Base-by-base conservation (phyloP, 2,797 vertebrate genomes). In the Poecilia velifera region DNA sequence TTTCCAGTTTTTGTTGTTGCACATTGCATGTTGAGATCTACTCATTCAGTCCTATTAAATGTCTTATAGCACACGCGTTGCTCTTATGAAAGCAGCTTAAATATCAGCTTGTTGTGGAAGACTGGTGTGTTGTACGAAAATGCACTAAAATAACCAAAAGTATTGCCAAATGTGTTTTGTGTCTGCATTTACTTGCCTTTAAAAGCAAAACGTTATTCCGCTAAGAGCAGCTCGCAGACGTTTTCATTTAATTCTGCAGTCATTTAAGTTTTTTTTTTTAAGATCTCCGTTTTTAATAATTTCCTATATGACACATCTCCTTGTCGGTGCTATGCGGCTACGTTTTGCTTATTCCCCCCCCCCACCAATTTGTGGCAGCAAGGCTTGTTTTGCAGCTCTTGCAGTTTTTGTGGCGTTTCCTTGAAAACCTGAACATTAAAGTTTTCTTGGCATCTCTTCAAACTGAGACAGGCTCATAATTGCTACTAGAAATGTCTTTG, bases 381-480 rank as follows among this genome's bases (percentile, higher is more conserved):
- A 59, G 45, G 74, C 34, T 18, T 18, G 13, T 89, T 90, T 88
- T 88, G 85, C 87, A 78, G 73, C 55, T 76, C 0, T 12, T 86
- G 88, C 86, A 86, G 34, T 84, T 89, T 88, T 82, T 75, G 31
- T 73, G 84, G 76, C 16, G 46, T 74, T 84, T 84, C 76, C 79
- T 86, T 84, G 74, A 86, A 88, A 86, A 82, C 43, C 25, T 57
- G 25, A 36, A 80, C 82, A 83, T 82, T 82, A 81, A 79, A 79
- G 53, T 83, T 83, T 82, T 81, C 85, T 85, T 87, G 49, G 36
- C 4, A 1, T 49, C 43, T 78, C 77, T 85, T 76, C 76, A 81
- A 83, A 82, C 88, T 87, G 88, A 90, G 90, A 77, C 78, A 71
- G 68, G 68, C 81, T 90, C 84, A 80, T 89, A 83, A 87, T 85